Evolutionary conservation across 2,888 invertebrate species (phyloP).

Genomic region (Spicauda simplicius): DNA sequence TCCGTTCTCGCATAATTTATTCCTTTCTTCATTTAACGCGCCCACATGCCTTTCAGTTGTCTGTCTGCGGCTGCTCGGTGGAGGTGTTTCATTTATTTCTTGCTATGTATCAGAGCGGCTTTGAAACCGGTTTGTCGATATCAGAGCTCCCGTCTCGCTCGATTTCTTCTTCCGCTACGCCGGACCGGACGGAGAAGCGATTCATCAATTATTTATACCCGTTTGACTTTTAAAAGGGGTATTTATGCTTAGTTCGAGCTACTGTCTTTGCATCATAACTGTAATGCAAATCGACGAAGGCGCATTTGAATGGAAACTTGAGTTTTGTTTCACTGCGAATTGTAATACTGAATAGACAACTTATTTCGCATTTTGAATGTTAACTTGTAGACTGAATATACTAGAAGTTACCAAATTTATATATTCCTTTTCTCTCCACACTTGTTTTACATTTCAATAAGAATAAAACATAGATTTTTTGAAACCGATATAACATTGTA

Average conservation of each 20-base stretch:
- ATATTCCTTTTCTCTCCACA: too few relatives aligned
- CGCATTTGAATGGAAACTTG: conserved; percentile 34
- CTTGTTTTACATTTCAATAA: too few relatives aligned
- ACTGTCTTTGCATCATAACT: conserved; percentile 55
- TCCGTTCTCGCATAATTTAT: conserved; percentile 59
- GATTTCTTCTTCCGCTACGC: conserved; percentile 69
- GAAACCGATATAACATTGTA: too few relatives aligned
- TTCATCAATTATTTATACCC: conserved; percentile 71
- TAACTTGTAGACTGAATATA: not conserved
- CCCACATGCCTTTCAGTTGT: conserved; percentile 53
- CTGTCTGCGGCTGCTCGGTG: conserved; percentile 50
- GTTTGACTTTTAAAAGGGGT: conserved; percentile 60
- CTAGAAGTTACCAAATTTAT: not conserved
- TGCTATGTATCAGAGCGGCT: conserved; percentile 29
- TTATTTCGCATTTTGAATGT: not conserved
- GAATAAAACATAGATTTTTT: too few relatives aligned
- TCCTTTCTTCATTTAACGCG: conserved; percentile 54
- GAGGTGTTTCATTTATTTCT: conserved; percentile 39
- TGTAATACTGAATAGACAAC: conserved; percentile 2
- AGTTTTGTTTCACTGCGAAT: conserved; percentile 5
- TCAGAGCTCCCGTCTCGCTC: conserved; percentile 61
- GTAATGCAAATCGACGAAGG: conserved; percentile 50
- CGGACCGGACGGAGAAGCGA: conserved; percentile 54
- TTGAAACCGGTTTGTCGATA: conserved; percentile 63
- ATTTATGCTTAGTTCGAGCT: conserved; percentile 49